Evolutionary conservation across 2,113 vertebrate genomes (phyloP).

Genomic region (Myiagra hebetior): DNA sequence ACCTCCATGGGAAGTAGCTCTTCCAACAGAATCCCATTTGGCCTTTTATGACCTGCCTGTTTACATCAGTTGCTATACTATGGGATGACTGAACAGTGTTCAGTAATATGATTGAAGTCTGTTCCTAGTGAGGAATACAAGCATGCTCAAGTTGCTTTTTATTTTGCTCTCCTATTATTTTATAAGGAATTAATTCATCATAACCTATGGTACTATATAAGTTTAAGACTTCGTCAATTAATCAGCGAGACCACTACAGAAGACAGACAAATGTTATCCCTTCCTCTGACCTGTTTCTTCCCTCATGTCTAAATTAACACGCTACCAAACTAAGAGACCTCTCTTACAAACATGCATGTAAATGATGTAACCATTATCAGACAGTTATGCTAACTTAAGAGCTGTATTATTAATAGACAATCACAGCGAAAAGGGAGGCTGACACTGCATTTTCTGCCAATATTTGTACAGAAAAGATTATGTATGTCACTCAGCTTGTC

Average conservation of each 20-base stretch:
- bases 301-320: background rate
- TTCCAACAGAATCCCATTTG: background rate
- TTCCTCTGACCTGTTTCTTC: background rate
- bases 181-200: background rate
- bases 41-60: background rate
- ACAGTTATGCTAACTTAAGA: background rate
- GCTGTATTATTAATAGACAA: background rate
- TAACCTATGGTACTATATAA: background rate
- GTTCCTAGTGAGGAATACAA: background rate
- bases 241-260: background rate
- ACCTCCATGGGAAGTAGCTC: background rate
- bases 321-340: background rate
- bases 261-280: background rate
- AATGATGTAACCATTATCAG: background rate
- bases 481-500: background rate
- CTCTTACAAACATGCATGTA: background rate
- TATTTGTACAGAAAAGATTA: background rate
- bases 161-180: background rate
- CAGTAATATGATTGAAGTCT: background rate
- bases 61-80: background rate
- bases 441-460: background rate
- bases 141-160: background rate
- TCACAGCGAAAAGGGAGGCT: background rate
- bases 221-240: background rate
- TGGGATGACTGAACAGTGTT: background rate